Evolutionary conservation across 2,888 invertebrate species (phyloP).

Genomic region (Zhengitettix transpicula): DNA sequence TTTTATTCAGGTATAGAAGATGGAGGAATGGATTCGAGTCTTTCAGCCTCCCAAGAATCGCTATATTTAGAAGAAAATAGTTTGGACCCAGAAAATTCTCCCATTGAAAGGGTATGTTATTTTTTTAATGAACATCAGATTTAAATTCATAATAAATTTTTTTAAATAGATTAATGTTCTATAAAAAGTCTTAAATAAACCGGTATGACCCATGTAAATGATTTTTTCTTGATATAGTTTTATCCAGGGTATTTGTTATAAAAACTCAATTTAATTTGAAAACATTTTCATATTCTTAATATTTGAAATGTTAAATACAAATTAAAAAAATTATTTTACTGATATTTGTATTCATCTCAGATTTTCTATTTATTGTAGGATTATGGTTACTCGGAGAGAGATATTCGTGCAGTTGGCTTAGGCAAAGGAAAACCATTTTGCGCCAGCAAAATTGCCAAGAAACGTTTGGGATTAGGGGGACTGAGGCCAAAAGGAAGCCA

Average conservation of each 20-base stretch:
- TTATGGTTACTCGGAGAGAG: constrained; percentile 1
- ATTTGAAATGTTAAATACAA: too few species aligned
- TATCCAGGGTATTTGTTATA: too few species aligned
- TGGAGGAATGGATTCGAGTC: constrained; percentile 6
- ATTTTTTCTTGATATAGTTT: too few species aligned
- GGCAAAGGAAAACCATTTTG: constrained; percentile 68
- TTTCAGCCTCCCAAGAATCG: constrained; percentile 24
- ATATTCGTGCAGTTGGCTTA: constrained; percentile 36
- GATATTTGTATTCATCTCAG: neutral
- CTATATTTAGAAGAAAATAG: constrained; percentile 16
- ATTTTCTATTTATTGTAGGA: neutral
- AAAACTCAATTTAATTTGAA: too few species aligned
- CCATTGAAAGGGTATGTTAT: neutral
- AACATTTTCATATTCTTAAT: too few species aligned
- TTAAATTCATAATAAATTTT: too few species aligned
- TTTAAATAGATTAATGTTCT: too few species aligned
- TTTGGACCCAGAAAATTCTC: neutral
- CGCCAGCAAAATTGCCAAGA: constrained; percentile 59
- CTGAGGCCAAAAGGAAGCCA: constrained; percentile 45
- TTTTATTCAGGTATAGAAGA: constrained; percentile 8
- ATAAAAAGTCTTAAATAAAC: too few species aligned
- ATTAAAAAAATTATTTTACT: too few species aligned
- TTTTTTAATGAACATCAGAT: neutral
- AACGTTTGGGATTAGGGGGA: constrained; percentile 43
- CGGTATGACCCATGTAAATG: too few species aligned